Evolutionary conservation across 2,888 invertebrate genomes (phyloP).

Genomic region (Leucophenga maculata): DNA sequence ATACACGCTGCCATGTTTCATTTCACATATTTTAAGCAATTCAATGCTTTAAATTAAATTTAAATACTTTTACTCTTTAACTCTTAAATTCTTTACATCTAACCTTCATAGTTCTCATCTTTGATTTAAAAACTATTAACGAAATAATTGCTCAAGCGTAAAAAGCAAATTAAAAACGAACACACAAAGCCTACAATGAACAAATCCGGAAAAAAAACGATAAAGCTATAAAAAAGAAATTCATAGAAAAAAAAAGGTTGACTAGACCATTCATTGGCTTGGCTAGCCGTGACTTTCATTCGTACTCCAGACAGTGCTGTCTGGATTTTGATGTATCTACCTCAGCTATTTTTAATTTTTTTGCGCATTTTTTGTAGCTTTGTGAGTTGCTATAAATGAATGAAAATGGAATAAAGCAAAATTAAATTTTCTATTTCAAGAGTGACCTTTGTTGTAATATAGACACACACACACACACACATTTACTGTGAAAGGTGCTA

Average conservation of each 20-base stretch:
- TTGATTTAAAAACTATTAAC: slow-evolving; percentile 1
- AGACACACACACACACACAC: too few relatives aligned
- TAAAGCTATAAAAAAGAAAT: neutral
- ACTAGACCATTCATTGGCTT: neutral
- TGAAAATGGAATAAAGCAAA: too few relatives aligned
- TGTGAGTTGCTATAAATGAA: too few relatives aligned
- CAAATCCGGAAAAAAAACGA: neutral
- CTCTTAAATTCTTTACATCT: too few relatives aligned
- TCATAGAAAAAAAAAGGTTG: neutral
- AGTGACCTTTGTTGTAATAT: slow-evolving; percentile 11
- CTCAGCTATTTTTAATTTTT: neutral
- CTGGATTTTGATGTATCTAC: neutral
- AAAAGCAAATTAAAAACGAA: slow-evolving; percentile 20
- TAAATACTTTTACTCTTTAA: too few relatives aligned
- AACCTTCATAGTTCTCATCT: too few relatives aligned
- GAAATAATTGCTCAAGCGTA: slow-evolving; percentile 15
- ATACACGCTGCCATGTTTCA: too few relatives aligned
- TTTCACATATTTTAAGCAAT: too few relatives aligned
- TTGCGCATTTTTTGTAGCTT: neutral
- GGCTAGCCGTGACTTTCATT: slow-evolving; percentile 5
- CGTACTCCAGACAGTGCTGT: neutral
- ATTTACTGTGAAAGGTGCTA: too few relatives aligned
- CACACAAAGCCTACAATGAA: neutral
- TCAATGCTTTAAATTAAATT: too few relatives aligned
- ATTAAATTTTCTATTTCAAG: neutral